These are phyloP conservation scores for Cephalophus harveyi DNA, from an alignment of 2,113 vertebrate species.

Conservation along the genomic window DNA sequence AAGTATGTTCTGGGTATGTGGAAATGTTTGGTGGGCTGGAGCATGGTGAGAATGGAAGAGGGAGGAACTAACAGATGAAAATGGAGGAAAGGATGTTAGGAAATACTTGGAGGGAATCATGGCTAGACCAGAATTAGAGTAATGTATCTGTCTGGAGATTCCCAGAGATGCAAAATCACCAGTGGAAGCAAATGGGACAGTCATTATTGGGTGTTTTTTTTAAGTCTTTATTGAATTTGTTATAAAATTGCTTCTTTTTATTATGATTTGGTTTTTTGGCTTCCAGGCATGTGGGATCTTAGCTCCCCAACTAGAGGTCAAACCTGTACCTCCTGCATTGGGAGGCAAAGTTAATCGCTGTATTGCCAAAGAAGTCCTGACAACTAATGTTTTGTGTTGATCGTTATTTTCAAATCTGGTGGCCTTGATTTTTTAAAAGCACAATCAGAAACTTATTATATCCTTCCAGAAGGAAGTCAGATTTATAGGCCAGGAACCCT, in stretches of 20 bases:
- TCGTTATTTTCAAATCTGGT: background rate
- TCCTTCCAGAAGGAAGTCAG: background rate
- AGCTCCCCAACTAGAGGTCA: background rate
- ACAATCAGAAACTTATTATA: background rate
- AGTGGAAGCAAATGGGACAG: background rate
- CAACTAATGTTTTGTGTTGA: background rate
- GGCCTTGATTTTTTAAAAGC: background rate
- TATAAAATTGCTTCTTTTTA: background rate
- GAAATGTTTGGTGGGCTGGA: background rate
- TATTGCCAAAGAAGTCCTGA: background rate
- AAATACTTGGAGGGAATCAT: background rate
- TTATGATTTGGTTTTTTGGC: background rate
- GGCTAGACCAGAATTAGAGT: background rate
- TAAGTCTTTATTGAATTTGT: background rate
- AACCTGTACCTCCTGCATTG: background rate
- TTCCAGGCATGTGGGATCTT: background rate
- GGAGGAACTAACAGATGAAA: background rate
- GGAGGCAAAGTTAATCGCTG: background rate
- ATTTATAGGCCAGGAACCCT: background rate
- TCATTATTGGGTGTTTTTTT: background rate
- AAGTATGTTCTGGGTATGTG: background rate
- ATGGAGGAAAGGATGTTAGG: background rate
- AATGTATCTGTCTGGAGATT: background rate
- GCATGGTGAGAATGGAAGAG: background rate
- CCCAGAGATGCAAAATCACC: background rate